These are phyloP conservation scores for Temnothorax nylanderi DNA, from an alignment of 1,140 invertebrate species.

Conservation along the genomic window DNA sequence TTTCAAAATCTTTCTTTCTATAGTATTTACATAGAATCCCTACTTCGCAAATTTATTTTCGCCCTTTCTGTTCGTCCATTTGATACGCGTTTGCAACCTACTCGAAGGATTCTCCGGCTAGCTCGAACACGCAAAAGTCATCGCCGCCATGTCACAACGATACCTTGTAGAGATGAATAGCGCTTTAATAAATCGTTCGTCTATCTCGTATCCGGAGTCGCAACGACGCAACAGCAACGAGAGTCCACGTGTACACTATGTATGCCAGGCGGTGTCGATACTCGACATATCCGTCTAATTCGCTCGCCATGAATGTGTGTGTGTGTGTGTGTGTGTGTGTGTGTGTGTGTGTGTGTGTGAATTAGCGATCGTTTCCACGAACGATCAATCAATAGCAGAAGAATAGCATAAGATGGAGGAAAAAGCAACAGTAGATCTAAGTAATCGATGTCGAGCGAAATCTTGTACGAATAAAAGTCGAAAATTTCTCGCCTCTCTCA, in stretches of 20 bases:
- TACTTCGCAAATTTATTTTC: not conserved
- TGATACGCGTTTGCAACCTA: not conserved
- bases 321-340: too few species aligned
- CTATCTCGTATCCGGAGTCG: slow-evolving; percentile 10
- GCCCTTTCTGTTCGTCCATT: not conserved
- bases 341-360: not conserved
- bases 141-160: not conserved
- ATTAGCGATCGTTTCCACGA: slow-evolving; percentile 8
- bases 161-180: slow-evolving; percentile 19
- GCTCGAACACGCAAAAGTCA: slow-evolving; percentile 35
- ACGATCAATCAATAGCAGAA: not conserved
- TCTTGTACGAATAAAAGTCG: not conserved
- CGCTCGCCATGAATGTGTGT: not conserved
- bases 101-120: slow-evolving; percentile 19
- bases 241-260: not conserved
- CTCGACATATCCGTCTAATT: not conserved
- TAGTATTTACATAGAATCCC: not conserved
- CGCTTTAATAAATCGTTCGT: slow-evolving; percentile 32
- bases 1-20: not conserved
- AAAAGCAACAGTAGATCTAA: not conserved
- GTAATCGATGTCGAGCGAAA: not conserved
- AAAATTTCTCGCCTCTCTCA: not conserved
- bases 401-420: not conserved
- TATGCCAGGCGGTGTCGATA: not conserved
- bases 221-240: slow-evolving; percentile 18